These are phyloP conservation scores for western clawed frog (Xenopus tropicalis) DNA, from an alignment of 2,113 vertebrate genomes.

Conservation along the genomic window DNA sequence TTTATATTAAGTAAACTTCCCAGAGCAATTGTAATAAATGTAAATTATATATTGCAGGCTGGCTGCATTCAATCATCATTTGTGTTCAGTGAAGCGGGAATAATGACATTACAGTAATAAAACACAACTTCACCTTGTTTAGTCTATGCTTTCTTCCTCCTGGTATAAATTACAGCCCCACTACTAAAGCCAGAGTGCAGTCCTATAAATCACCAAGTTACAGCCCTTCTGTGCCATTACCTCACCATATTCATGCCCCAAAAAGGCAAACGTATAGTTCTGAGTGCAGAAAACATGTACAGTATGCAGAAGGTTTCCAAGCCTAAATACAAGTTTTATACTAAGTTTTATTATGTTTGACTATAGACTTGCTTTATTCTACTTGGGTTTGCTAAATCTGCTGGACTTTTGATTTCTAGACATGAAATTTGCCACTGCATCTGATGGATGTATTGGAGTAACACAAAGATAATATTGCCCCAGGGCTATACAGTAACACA, in stretches of 20 bases:
- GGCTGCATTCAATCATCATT: constrained; percentile 16
- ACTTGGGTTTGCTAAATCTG: no score
- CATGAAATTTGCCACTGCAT: no score
- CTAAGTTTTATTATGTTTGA: no score
- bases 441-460: no score
- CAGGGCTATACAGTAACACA: no score
- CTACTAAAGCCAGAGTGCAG: background rate
- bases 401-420: no score
- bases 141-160: constrained; percentile 19
- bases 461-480: no score
- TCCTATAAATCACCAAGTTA: constrained; percentile 12
- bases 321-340: no score
- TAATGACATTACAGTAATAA: constrained; percentile 26
- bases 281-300: background rate
- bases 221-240: constrained; percentile 13
- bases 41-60: background rate
- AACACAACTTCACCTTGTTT: constrained; percentile 29
- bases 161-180: constrained; percentile 24
- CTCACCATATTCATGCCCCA: constrained; percentile 11
- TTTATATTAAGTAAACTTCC: background rate
- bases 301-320: background rate
- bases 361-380: no score
- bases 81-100: constrained; percentile 2
- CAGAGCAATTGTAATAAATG: constrained; percentile 11
- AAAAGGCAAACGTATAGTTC: constrained; percentile 9